A percentile compares a stretch with the other conserved stretches of the same genome.
phyloP scores from a whole-genome alignment of 2,888 invertebrate species.

The Ischnura elegans region DNA sequence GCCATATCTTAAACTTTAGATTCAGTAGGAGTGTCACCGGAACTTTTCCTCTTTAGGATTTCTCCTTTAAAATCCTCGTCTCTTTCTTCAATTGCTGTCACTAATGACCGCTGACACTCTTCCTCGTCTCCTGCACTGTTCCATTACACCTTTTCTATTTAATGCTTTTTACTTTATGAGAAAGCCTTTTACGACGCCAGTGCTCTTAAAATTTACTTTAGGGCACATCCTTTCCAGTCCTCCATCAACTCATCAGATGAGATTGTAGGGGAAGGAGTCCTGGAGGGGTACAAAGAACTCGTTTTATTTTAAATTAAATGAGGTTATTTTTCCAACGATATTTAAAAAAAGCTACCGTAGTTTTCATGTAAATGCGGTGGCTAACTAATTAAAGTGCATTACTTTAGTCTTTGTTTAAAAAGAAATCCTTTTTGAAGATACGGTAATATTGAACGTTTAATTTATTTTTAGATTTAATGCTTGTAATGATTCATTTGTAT shows the following conservation, averaged over 20 bases:
- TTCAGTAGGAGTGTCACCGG: not conserved
- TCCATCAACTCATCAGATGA: not conserved
- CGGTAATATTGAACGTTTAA: too few species aligned
- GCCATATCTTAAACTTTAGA: not conserved
- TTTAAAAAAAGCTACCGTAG: not conserved
- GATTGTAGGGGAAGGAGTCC: not conserved
- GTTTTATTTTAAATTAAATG: not conserved
- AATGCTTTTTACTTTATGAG: not conserved
- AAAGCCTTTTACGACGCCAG: not conserved
- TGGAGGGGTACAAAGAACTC: not conserved
- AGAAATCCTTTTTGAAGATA: too few species aligned
- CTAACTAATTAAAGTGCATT: too few species aligned
- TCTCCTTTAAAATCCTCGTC: not conserved
- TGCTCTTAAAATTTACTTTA: not conserved
- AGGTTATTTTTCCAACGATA: not conserved
- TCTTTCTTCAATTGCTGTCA: not conserved
- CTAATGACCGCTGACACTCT: constrained; percentile 13
- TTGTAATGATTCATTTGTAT: too few species aligned
- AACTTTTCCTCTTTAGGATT: not conserved
- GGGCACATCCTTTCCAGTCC: not conserved
- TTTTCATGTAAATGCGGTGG: not conserved
- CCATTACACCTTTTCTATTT: not conserved
- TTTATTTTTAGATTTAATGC: too few species aligned
- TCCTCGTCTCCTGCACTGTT: not conserved
- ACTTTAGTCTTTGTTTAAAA: too few species aligned